These are phyloP conservation scores for Entomyzon cyanotis DNA, from an alignment of 2,113 vertebrate species.

Conservation along the genomic window DNA sequence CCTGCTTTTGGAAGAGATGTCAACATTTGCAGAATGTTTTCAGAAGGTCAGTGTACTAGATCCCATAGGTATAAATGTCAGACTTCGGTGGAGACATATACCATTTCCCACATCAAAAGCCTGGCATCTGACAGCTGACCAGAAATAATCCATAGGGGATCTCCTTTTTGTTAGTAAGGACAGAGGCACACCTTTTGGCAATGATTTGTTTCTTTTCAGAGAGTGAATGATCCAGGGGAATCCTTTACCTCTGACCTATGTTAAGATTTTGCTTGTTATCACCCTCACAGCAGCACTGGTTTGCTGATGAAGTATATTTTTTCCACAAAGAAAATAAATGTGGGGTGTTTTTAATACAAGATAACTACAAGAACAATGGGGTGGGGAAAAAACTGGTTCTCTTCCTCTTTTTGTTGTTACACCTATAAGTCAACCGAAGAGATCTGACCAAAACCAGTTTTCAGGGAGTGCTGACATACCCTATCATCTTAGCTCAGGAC, in stretches of 20 bases:
- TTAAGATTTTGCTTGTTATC: slow-evolving; percentile 51
- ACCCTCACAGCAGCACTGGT: background rate
- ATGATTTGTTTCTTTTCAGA: slow-evolving; percentile 43
- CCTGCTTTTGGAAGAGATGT: slow-evolving; percentile 66
- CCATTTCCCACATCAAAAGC: slow-evolving; percentile 64
- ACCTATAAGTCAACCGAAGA: background rate
- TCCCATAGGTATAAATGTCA: slow-evolving; percentile 64
- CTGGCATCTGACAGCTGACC: slow-evolving; percentile 62
- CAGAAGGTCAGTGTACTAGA: slow-evolving; percentile 55
- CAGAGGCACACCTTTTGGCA: slow-evolving; percentile 32
- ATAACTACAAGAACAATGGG: background rate
- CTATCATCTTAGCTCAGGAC: background rate
- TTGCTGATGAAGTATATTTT: slow-evolving; percentile 1
- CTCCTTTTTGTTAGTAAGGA: slow-evolving; percentile 49
- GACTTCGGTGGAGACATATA: slow-evolving; percentile 35
- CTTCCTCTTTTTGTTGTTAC: background rate
- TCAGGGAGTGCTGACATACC: background rate
- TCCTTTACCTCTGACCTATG: slow-evolving; percentile 30
- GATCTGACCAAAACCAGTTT: background rate
- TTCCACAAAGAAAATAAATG: background rate
- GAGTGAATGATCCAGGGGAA: slow-evolving; percentile 46
- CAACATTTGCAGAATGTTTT: slow-evolving; percentile 69
- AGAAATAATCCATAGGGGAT: slow-evolving; percentile 61
- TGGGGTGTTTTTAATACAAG: background rate
- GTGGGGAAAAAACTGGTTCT: background rate